Base-by-base conservation (phyloP, 2,888 invertebrate genomes). In the Agrochola lychnidis region DNA sequence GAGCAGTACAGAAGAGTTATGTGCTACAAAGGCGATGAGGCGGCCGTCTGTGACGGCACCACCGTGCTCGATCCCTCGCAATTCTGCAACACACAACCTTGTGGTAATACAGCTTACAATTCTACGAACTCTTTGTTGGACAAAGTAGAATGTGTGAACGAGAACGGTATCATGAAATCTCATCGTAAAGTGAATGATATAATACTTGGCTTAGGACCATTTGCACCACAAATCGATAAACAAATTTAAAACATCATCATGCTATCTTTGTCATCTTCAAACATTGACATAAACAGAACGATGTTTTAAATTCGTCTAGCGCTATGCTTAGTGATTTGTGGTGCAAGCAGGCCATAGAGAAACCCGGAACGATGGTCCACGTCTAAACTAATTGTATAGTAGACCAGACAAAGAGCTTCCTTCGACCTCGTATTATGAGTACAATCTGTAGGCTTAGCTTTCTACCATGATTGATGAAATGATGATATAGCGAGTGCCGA, bases 41-140 rank as follows among this genome's bases (percentile, higher is more conserved):
- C 97, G 16, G 97, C 97, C 0, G 90, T 94, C 9, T 99, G 99
- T 90, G 97, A 97, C 82, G 93, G 95, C 14, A 96, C 97, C 0
- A 94, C 94, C 64, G 97, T 98, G 51, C 97, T 98, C 70, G 97
- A 98, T 74, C 88, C 97, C 25, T 96, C 94, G n/a, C 97, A 98
- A 89, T 92, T 95, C 70, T 99, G 99, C 92, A 98, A 99, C 91
- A 94, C 94, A 14, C 96, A 97, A 66, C 96, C 98, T 2, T 99
- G 99, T 90, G 98, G 98, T 98, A 95, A 74, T 63, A 56, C 4
- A 82, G 42, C 9, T 14, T 1, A 76, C 14, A 68, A 36, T 75
- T 4, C 56, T 64, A 22, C 14, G 2, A 5, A 9, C 0, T 2
- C 12, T 45, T 22, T 48, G 9, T 40, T 25, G 4, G n/a, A 42